A percentile compares a stretch with the other conserved stretches of the same genome.
Evolutionary conservation across 2,888 invertebrate genomes (phyloP).

Genomic region (Phorcus lineatus): DNA sequence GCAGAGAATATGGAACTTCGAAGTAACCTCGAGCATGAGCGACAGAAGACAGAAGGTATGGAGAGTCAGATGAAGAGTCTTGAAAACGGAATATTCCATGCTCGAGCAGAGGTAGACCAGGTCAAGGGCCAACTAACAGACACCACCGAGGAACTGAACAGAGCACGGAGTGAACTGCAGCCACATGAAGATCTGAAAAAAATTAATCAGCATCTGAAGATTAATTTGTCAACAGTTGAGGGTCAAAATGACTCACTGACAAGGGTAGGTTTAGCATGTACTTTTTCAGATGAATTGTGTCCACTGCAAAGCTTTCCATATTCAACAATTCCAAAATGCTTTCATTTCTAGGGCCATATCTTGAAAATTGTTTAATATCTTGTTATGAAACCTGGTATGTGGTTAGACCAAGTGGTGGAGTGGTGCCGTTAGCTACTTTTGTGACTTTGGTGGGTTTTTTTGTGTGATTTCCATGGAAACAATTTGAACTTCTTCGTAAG

Average conservation of each 20-base stretch:
- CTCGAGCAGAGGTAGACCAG: constrained; percentile 25
- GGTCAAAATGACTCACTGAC: constrained; percentile 57
- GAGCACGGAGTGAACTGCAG: constrained; percentile 36
- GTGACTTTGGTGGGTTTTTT: no score
- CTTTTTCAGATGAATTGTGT: no score
- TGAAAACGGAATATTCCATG: constrained; percentile 50
- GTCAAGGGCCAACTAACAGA: constrained; percentile 49
- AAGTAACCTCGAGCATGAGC: constrained; percentile 57
- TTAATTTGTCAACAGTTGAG: constrained; percentile 50
- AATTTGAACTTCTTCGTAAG: no score
- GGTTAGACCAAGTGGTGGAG: no score
- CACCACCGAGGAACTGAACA: constrained; percentile 50
- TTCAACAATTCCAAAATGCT: no score
- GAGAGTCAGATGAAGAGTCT: constrained; percentile 52
- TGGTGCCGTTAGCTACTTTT: no score
- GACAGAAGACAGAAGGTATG: constrained; percentile 49
- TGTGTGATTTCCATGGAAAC: no score
- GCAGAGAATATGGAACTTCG: constrained; percentile 66
- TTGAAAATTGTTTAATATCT: no score
- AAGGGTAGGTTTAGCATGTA: constrained; percentile 45
- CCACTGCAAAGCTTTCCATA: no score
- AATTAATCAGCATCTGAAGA: constrained; percentile 54
- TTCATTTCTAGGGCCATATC: no score
- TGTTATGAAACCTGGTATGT: no score
- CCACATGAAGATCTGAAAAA: constrained; percentile 49